phyloP scores from a whole-genome alignment of 1,140 invertebrate genomes.

The Procambarus clarkii region DNA sequence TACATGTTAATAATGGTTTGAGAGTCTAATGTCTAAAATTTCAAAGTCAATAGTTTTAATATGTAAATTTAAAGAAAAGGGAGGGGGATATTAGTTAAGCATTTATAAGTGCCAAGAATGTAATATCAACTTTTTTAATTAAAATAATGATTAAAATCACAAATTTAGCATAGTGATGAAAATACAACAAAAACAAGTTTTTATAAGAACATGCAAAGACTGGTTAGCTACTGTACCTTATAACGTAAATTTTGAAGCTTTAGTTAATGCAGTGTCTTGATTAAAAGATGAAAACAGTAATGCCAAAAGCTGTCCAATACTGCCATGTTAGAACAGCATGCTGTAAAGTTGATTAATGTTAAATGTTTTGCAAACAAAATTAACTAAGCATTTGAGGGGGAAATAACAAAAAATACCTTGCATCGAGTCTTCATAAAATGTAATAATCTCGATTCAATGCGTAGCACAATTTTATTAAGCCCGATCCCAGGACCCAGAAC shows the following conservation, averaged over 20 bases:
- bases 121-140: too few relatives aligned
- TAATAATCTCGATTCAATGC: neutral
- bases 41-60: neutral
- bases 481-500: too few relatives aligned
- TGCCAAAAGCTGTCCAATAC: neutral
- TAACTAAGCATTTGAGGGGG: neutral
- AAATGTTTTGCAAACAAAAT: neutral
- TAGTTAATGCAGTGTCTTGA: neutral
- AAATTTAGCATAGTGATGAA: neutral
- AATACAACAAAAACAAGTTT: neutral
- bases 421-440: neutral
- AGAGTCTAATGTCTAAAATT: too few relatives aligned
- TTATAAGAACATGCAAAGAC: neutral
- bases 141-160: neutral
- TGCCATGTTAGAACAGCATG: neutral
- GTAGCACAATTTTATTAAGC: too few relatives aligned
- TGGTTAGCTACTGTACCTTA: neutral
- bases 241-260: slow-evolving; percentile 1
- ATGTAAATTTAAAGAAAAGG: too few relatives aligned
- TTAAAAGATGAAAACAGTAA: neutral
- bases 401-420: neutral
- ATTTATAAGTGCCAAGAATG: too few relatives aligned
- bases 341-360: neutral
- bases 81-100: too few relatives aligned
- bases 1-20: neutral